Evolutionary conservation across 2,888 invertebrate species (phyloP).

Genomic region (Drosophila prolongata): DNA sequence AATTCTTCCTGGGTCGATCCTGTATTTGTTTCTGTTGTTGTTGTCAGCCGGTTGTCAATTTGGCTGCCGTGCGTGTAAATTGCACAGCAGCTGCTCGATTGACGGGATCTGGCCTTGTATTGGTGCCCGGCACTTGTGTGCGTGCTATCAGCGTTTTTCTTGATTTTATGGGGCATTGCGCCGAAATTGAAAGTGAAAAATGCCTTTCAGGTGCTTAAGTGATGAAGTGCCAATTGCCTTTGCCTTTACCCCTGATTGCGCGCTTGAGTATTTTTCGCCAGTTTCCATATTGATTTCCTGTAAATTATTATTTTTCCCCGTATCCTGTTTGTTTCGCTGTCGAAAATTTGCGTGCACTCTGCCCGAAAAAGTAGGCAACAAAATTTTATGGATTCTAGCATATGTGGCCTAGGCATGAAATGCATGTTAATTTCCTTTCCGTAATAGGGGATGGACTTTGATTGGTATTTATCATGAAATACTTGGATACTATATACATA

Average conservation of each 20-base stretch:
- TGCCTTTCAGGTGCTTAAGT: conserved; percentile 77
- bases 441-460: not conserved
- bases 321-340: conserved; percentile 26
- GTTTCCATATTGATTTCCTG: conserved; percentile 65
- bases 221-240: conserved; percentile 77
- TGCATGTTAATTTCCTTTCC: conserved; percentile 6
- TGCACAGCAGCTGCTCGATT: conserved; percentile 76
- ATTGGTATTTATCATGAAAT: not conserved
- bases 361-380: conserved; percentile 60
- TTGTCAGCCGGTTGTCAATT: conserved; percentile 68
- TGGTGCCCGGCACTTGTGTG: conserved; percentile 20
- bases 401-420: conserved; percentile 59
- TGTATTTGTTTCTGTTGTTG: conserved; percentile 49
- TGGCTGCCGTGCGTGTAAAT: conserved; percentile 77
- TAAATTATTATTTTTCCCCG: conserved; percentile 43
- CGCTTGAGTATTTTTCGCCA: conserved; percentile 38
- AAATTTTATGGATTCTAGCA: conserved; percentile 66
- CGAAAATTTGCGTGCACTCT: conserved; percentile 40
- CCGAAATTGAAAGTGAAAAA: conserved; percentile 81
- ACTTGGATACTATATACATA: too few relatives aligned
- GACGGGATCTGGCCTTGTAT: conserved; percentile 50
- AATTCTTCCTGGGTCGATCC: conserved; percentile 37
- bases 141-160: conserved; percentile 65
- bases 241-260: conserved; percentile 64
- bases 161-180: conserved; percentile 71